A percentile compares a stretch with the other conserved stretches of the same genome.
Evolutionary conservation across 2,888 invertebrate genomes (phyloP).

Genomic region (Torymus tubicola): DNA sequence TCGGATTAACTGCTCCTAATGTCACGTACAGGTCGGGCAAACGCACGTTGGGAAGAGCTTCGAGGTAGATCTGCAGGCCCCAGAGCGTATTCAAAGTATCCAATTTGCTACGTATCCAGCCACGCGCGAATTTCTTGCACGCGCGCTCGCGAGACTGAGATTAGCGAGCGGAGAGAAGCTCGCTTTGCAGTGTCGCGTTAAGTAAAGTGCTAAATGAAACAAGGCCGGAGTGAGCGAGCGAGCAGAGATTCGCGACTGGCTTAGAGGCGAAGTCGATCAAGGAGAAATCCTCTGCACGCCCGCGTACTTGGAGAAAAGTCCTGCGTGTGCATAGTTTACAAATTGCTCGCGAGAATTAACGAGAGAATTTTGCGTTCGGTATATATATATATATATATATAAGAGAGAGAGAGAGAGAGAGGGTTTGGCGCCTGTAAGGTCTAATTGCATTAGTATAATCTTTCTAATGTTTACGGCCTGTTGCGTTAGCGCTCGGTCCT

Average conservation of each 20-base stretch:
- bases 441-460: neutral
- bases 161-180: constrained; percentile 8
- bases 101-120: constrained; percentile 2
- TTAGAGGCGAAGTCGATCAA: neutral
- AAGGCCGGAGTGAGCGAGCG: neutral
- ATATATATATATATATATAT: no score
- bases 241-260: neutral
- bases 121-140: neutral
- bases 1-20: constrained; percentile 28
- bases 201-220: constrained; percentile 35
- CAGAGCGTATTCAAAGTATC: neutral
- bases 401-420: no score
- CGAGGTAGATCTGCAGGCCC: neutral
- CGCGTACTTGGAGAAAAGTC: neutral
- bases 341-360: neutral
- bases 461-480: neutral
- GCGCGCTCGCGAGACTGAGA: neutral
- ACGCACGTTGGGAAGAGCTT: neutral
- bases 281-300: neutral
- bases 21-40: constrained; percentile 23
- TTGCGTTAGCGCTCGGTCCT: neutral
- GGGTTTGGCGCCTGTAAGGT: no score
- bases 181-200: neutral
- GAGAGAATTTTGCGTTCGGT: neutral
- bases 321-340: neutral